Percentiles rank a stretch among this genome's conserved stretches.
phyloP scores from a whole-genome alignment of 2,888 invertebrate genomes.

The Yponomeuta malinellus region DNA sequence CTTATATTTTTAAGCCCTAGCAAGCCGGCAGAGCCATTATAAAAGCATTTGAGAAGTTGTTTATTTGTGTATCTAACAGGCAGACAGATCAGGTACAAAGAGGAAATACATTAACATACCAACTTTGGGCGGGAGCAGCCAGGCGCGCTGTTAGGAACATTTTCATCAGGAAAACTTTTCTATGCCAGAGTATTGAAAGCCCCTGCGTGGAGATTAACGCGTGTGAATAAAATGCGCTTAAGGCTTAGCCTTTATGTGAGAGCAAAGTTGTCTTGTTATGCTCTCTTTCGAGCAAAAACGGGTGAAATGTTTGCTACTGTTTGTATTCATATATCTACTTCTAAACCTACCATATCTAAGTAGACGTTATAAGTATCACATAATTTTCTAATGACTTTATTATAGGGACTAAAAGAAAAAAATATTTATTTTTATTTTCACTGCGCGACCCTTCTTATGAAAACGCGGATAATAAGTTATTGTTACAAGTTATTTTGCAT shows the following conservation, averaged over 20 bases:
- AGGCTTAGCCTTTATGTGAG: slow-evolving; percentile 56
- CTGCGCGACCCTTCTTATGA: no score
- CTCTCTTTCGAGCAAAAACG: slow-evolving; percentile 21
- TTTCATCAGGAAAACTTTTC: slow-evolving; percentile 64
- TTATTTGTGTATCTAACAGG: slow-evolving; percentile 38
- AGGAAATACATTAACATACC: slow-evolving; percentile 70
- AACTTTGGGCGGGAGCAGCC: slow-evolving; percentile 40
- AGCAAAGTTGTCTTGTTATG: slow-evolving; percentile 63
- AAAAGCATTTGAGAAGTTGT: slow-evolving; percentile 6
- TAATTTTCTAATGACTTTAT: no score
- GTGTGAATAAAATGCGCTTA: slow-evolving; percentile 55
- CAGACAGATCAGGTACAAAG: slow-evolving; percentile 58
- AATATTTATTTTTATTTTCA: no score
- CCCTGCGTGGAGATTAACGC: slow-evolving; percentile 63
- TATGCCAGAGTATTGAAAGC: slow-evolving; percentile 71
- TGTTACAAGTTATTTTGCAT: no score
- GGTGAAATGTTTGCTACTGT: background rate
- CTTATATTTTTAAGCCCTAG: background rate
- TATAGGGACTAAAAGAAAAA: no score
- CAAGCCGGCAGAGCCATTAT: background rate
- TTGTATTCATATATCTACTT: background rate
- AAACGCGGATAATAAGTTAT: no score
- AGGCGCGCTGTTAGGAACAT: slow-evolving; percentile 63
- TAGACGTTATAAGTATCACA: no score
- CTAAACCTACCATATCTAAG: no score